Evolutionary conservation across 1,140 invertebrate species (phyloP).

Genomic region (Aporrectodea caliginosa): DNA sequence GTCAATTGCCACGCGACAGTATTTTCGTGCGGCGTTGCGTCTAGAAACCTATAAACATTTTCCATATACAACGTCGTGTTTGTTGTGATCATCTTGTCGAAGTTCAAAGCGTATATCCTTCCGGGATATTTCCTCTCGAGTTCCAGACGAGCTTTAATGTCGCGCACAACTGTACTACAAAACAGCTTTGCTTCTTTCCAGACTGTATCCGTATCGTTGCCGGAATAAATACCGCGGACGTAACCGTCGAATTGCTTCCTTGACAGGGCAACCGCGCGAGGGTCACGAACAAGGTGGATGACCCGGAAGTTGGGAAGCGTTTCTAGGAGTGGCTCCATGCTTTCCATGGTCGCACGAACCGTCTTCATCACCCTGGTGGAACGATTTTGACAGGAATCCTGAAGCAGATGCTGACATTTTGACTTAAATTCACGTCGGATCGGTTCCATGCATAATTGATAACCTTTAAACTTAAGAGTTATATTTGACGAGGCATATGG

Average conservation of each 20-base stretch:
- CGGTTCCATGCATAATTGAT: not conserved
- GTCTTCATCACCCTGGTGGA: not conserved
- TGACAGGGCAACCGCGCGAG: not conserved
- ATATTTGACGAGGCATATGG: not conserved
- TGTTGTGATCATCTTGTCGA: not conserved
- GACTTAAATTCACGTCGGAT: not conserved
- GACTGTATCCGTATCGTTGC: not conserved
- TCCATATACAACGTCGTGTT: not conserved
- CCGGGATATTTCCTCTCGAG: not conserved
- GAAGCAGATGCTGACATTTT: not conserved
- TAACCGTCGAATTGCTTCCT: not conserved
- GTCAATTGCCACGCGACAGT: not conserved
- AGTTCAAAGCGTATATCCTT: not conserved
- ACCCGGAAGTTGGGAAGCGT: not conserved
- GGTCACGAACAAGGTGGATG: not conserved
- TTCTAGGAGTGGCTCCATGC: not conserved
- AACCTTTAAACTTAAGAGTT: not conserved
- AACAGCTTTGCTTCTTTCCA: not conserved
- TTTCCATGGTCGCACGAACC: constrained; percentile 2
- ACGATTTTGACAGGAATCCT: not conserved
- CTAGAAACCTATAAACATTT: not conserved
- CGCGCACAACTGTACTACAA: not conserved
- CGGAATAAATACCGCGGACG: not conserved
- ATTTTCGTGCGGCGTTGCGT: not conserved
- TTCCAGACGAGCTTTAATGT: not conserved